A percentile compares a stretch with the other conserved stretches of the same genome.
These are phyloP conservation scores for Beroe forskalii DNA, from an alignment of 37 sponge, comb jelly and placozoan species.

Conservation along the genomic window DNA sequence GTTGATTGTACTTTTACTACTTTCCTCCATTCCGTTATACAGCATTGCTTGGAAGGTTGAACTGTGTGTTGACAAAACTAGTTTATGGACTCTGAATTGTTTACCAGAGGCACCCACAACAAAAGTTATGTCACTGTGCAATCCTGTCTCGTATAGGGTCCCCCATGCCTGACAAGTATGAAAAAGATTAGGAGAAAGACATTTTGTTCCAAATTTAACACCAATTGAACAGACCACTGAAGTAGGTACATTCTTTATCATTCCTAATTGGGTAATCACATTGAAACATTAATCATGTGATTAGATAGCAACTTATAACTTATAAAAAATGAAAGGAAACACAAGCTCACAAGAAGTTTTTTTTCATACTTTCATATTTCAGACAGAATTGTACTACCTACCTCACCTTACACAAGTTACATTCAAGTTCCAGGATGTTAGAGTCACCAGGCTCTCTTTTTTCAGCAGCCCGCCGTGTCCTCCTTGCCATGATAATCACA, in stretches of 20 bases:
- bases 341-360: no score
- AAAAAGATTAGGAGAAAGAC: no score
- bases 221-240: no score
- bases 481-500: neutral
- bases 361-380: no score
- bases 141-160: constrained; percentile 26
- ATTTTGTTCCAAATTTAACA: no score
- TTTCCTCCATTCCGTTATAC: constrained; percentile 57
- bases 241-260: no score
- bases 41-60: constrained; percentile 18
- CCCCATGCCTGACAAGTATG: constrained; percentile 66
- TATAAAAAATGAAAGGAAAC: no score
- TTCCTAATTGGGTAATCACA: no score
- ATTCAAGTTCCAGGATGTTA: constrained; percentile 15
- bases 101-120: neutral
- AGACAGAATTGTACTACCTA: constrained; percentile 12
- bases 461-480: neutral
- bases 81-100: constrained; percentile 6
- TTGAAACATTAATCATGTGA: no score
- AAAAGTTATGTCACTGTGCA: constrained; percentile 21
- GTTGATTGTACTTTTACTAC: constrained; percentile 19
- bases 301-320: no score
- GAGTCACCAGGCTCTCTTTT: neutral
- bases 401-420: constrained; percentile 64
- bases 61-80: constrained; percentile 48